phyloP scores from a whole-genome alignment of 2,797 vertebrate genomes.

The Aphelocoma californica region DNA sequence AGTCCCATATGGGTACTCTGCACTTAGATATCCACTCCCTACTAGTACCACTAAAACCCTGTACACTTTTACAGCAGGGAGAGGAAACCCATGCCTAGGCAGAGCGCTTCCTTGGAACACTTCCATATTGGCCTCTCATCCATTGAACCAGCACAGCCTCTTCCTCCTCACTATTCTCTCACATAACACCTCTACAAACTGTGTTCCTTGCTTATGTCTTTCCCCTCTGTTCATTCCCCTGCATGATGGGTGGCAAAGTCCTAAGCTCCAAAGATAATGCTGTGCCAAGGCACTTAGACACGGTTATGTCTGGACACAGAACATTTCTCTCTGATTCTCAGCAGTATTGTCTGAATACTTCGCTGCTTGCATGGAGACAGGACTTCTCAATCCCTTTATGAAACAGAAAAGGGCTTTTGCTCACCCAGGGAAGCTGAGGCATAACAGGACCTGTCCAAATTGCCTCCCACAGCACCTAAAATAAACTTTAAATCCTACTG shows the following conservation, averaged over 20 bases:
- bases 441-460: neutral
- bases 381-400: neutral
- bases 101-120: neutral
- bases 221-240: neutral
- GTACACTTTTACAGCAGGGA: neutral
- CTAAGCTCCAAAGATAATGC: constrained; percentile 15
- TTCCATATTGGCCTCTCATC: neutral
- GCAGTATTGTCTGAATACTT: neutral
- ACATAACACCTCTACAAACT: neutral
- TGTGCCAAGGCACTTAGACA: constrained; percentile 26
- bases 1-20: neutral
- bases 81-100: neutral
- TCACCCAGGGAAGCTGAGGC: neutral
- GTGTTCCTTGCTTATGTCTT: neutral
- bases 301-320: neutral
- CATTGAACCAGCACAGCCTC: neutral
- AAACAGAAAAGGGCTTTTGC: neutral
- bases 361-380: neutral
- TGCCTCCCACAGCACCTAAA: neutral
- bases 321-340: neutral
- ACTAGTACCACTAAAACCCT: neutral
- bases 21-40: neutral
- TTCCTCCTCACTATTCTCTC: neutral
- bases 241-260: constrained; percentile 7
- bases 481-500: neutral